Percentiles rank a stretch among this genome's conserved stretches.
Conservation (phyloP, 2,888 invertebrate genomes). For the Druceiella hillmani region DNA sequence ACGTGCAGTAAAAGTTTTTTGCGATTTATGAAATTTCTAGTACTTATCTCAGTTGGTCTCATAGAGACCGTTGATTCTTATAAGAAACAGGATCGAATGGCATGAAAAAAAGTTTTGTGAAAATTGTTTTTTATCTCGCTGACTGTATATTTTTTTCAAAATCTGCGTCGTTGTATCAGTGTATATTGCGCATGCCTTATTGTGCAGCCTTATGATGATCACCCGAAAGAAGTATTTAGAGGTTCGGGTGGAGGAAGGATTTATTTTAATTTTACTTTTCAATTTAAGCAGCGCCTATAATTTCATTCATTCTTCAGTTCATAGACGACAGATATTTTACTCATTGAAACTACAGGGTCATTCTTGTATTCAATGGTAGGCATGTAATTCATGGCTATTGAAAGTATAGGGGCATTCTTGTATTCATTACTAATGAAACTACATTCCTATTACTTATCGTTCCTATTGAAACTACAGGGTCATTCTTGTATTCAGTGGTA, state of each 20-base stretch:
- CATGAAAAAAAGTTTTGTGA: too few species aligned
- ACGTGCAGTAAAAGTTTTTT: too few species aligned
- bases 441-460: not conserved
- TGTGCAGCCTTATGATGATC: not conserved
- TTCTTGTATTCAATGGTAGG: not conserved
- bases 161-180: not conserved
- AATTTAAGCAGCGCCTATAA: too few species aligned
- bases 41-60: too few species aligned
- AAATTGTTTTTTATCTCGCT: too few species aligned
- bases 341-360: not conserved
- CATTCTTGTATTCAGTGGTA: conserved; percentile 1
- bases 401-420: too few species aligned
- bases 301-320: not conserved
- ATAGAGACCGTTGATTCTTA: too few species aligned
- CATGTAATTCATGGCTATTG: not conserved
- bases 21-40: too few species aligned
- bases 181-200: not conserved
- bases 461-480: not conserved
- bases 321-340: too few species aligned
- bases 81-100: too few species aligned
- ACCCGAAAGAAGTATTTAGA: not conserved
- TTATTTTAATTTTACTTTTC: not conserved
- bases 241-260: not conserved
- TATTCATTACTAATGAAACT: too few species aligned
- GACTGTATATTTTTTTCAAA: too few species aligned